Conservation (phyloP, 2,113 vertebrate genomes). For the Aplodontia rufa region DNA sequence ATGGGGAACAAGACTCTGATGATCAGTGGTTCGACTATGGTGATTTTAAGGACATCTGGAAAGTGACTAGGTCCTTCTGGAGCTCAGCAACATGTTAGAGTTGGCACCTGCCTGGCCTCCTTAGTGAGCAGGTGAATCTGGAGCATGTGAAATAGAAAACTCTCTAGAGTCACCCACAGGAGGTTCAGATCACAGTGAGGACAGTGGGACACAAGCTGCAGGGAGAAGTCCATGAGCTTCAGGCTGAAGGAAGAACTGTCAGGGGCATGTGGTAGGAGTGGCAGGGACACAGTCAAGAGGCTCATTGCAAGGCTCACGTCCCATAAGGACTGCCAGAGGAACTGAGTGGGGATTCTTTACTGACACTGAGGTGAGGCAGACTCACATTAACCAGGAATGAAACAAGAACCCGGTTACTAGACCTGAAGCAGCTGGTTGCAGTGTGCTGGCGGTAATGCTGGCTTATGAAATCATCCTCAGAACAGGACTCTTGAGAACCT, state of each 20-base stretch:
- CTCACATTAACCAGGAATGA: not conserved
- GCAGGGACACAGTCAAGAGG: not conserved
- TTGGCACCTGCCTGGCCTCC: not conserved
- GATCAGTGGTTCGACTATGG: not conserved
- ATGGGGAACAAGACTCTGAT: not conserved
- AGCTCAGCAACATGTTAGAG: not conserved
- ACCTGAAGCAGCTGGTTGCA: not conserved
- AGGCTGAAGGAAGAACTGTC: not conserved
- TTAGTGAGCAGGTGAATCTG: not conserved
- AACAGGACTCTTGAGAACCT: not conserved
- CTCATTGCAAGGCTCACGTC: not conserved
- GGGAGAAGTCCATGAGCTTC: not conserved
- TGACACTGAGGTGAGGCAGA: not conserved
- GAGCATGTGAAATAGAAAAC: accelerated
- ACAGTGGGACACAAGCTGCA: not conserved
- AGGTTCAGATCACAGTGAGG: not conserved
- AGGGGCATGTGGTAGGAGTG: not conserved
- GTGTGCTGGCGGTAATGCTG: not conserved
- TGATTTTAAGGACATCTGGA: not conserved
- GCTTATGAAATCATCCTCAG: not conserved
- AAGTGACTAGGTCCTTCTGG: not conserved
- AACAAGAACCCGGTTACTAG: not conserved
- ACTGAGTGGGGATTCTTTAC: not conserved
- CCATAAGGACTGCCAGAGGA: not conserved
- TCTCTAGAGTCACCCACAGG: not conserved